phyloP scores from a whole-genome alignment of 2,888 invertebrate species.

The Chloroclystis v-ata region DNA sequence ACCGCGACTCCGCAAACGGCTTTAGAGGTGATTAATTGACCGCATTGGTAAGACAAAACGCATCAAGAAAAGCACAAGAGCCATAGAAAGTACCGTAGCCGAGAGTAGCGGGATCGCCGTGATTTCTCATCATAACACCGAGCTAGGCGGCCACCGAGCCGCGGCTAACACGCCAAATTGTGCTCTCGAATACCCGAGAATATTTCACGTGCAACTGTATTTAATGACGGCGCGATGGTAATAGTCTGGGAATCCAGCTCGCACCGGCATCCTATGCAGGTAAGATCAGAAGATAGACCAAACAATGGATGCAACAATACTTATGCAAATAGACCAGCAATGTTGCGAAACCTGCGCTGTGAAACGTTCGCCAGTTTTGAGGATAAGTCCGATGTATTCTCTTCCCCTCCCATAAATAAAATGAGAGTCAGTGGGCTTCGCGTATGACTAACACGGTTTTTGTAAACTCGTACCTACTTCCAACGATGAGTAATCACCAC shows the following conservation, averaged over 20 bases:
- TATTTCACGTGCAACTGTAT: constrained; percentile 69
- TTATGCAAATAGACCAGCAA: constrained; percentile 57
- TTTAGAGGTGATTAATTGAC: constrained; percentile 63
- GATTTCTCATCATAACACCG: constrained; percentile 60
- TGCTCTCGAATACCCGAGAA: constrained; percentile 64
- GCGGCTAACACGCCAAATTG: constrained; percentile 61
- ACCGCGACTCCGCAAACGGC: constrained; percentile 39
- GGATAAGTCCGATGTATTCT: constrained; percentile 53
- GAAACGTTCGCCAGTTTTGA: constrained; percentile 48
- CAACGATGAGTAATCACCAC: constrained; percentile 45
- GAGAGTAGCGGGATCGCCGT: constrained; percentile 66
- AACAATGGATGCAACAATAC: constrained; percentile 64
- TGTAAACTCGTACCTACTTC: constrained; percentile 42
- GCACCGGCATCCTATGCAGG: constrained; percentile 51
- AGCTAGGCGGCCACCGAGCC: constrained; percentile 33
- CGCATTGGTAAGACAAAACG: constrained; percentile 63
- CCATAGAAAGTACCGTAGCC: constrained; percentile 72
- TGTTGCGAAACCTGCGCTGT: constrained; percentile 47
- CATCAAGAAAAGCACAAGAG: constrained; percentile 66
- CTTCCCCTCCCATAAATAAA: constrained; percentile 49
- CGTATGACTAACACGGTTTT: constrained; percentile 62
- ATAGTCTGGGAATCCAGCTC: constrained; percentile 67
- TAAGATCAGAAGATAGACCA: constrained; percentile 68
- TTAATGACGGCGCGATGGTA: constrained; percentile 66
- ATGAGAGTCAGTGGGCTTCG: constrained; percentile 56